A percentile compares a stretch with the other conserved stretches of the same genome.
Conservation (phyloP, 2,113 vertebrate genomes). For the Ptilonorhynchus violaceus region DNA sequence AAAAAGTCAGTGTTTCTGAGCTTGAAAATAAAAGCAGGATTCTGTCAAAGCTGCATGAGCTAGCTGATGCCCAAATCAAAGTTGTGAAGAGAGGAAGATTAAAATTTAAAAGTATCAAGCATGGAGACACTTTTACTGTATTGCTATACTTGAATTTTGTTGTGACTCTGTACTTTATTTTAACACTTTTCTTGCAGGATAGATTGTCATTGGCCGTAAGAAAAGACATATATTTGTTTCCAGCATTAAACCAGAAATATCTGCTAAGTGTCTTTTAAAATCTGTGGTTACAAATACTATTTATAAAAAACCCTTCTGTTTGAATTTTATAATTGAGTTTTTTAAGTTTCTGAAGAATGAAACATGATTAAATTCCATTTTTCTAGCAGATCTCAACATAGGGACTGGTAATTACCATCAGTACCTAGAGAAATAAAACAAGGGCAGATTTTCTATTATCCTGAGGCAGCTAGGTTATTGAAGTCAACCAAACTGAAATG, state of each 20-base stretch:
- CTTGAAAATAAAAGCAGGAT: background rate
- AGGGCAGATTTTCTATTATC: background rate
- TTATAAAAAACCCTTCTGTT: fast-evolving
- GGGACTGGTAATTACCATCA: background rate
- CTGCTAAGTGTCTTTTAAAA: background rate
- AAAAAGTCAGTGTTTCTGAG: background rate
- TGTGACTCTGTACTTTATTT: background rate
- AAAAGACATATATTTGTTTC: background rate
- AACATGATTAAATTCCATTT: background rate
- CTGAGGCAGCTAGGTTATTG: background rate
- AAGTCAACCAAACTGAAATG: background rate
- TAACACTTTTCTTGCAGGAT: background rate
- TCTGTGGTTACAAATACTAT: background rate
- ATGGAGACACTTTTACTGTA: background rate
- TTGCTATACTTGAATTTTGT: background rate
- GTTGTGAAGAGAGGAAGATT: background rate
- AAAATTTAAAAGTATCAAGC: background rate
- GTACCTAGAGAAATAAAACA: background rate
- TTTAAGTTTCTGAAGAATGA: background rate
- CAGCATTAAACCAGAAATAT: background rate
- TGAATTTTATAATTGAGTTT: background rate
- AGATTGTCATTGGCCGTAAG: background rate
- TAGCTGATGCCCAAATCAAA: background rate
- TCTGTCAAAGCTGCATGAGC: background rate
- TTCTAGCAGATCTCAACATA: background rate